Percentiles rank a stretch among this genome's conserved stretches.
Evolutionary conservation across 2,797 vertebrate species (phyloP).

Genomic region (Phrynocephalus guinanensis): DNA sequence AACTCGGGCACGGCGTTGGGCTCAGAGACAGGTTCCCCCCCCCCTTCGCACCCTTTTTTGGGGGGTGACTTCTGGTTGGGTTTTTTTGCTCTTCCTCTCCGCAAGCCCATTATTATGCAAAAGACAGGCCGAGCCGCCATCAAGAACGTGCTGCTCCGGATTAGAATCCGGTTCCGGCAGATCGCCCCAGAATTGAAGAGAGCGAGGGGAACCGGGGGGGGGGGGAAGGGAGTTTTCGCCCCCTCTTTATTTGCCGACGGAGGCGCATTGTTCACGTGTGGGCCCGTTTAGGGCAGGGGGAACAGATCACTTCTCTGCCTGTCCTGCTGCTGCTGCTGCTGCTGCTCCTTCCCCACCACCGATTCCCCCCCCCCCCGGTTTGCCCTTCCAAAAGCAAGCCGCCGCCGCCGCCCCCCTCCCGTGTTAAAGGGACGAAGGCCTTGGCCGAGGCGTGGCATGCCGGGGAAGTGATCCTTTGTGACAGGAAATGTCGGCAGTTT

Average conservation of each 20-base stretch:
- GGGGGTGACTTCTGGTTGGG: not conserved
- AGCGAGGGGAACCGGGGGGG: not conserved
- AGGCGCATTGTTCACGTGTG: no score
- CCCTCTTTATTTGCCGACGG: not conserved
- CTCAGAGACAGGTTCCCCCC: not conserved
- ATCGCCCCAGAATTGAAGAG: not conserved
- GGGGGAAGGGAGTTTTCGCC: not conserved
- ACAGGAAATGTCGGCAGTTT: not conserved
- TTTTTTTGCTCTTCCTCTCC: not conserved
- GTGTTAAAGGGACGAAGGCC: constrained; percentile 6
- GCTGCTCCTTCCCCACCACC: not conserved
- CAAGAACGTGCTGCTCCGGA: not conserved
- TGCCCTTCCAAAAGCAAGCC: constrained; percentile 1
- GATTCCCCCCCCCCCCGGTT: not conserved
- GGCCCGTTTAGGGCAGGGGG: not conserved
- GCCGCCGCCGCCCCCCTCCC: not conserved
- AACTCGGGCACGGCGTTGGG: no score
- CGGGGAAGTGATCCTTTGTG: constrained; percentile 22
- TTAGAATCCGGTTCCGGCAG: not conserved
- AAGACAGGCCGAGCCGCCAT: not conserved
- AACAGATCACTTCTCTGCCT: not conserved
- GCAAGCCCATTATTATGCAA: not conserved
- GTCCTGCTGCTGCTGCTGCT: no score
- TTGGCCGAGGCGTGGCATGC: constrained; percentile 7
- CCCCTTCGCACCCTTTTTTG: not conserved